Evolutionary conservation across 1,140 invertebrate species (phyloP).

Genomic region (Cataglyphis hispanica): DNA sequence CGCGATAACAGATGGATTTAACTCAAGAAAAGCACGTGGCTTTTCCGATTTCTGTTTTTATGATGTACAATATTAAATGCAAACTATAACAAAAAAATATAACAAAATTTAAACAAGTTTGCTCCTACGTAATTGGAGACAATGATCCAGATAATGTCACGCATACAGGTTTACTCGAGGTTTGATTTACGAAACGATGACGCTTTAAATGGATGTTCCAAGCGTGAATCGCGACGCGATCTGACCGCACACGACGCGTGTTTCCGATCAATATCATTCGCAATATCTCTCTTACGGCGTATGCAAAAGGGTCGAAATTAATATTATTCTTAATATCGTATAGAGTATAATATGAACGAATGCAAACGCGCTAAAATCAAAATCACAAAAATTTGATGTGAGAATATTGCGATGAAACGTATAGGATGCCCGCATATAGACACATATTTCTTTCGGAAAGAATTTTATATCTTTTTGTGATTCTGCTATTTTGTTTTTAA

Average conservation of each 20-base stretch:
- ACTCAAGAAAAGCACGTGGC: not conserved
- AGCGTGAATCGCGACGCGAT: constrained; percentile 73
- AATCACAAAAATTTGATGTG: not conserved
- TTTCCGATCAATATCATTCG: constrained; percentile 64
- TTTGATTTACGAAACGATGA: constrained; percentile 75
- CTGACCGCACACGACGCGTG: constrained; percentile 72
- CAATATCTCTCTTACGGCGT: constrained; percentile 67
- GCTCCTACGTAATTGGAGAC: not conserved
- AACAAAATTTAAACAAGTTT: not conserved
- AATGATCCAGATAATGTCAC: constrained; percentile 28
- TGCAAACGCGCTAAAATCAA: constrained; percentile 14
- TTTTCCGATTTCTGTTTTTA: not conserved
- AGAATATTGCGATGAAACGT: not conserved
- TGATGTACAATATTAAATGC: not conserved
- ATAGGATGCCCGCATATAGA: not conserved
- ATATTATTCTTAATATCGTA: constrained; percentile 64
- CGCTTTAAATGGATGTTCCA: constrained; percentile 73
- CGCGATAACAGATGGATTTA: not conserved
- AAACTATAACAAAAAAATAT: constrained; percentile 8
- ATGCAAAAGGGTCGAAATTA: constrained; percentile 63
- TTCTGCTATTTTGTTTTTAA: not conserved
- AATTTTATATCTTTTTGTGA: constrained; percentile 5
- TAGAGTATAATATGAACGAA: constrained; percentile 58
- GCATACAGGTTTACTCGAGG: constrained; percentile 27
- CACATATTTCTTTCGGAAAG: not conserved